Conservation (phyloP, 2,888 invertebrate species). For the Mechanitis mazaeus region DNA sequence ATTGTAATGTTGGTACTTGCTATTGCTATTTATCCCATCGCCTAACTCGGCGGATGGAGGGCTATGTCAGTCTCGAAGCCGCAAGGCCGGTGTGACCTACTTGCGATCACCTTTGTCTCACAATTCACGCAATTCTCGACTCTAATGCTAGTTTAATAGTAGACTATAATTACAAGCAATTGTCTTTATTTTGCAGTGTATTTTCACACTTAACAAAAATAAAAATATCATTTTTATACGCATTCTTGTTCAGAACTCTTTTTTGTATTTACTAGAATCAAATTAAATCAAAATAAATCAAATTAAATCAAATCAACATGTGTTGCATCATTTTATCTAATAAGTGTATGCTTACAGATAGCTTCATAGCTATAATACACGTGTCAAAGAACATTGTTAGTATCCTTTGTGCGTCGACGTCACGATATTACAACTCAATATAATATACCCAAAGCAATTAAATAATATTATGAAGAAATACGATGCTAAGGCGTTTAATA, state of each 20-base stretch:
- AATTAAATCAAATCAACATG: constrained; percentile 11
- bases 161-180: constrained; percentile 35
- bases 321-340: no score
- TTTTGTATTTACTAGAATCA: no score
- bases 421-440: constrained; percentile 13
- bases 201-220: constrained; percentile 13
- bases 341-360: constrained; percentile 2
- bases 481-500: no score
- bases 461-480: no score
- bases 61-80: constrained; percentile 44
- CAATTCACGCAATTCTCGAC: constrained; percentile 46
- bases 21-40: constrained; percentile 25
- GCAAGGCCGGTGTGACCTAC: constrained; percentile 67
- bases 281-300: constrained; percentile 12
- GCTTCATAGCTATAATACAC: constrained; percentile 21
- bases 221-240: no score
- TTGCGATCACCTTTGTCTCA: constrained; percentile 68
- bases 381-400: constrained; percentile 20
- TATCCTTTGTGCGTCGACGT: constrained; percentile 18
- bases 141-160: constrained; percentile 31
- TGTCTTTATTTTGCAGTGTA: constrained; percentile 21
- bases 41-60: constrained; percentile 42
- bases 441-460: no score
- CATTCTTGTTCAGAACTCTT: no score
- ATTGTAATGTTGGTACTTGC: neutral